Evolutionary conservation across 1,140 invertebrate species (phyloP), one percentile per base, ranked within the genome.

Genomic region (Drosophila parvula): DNA sequence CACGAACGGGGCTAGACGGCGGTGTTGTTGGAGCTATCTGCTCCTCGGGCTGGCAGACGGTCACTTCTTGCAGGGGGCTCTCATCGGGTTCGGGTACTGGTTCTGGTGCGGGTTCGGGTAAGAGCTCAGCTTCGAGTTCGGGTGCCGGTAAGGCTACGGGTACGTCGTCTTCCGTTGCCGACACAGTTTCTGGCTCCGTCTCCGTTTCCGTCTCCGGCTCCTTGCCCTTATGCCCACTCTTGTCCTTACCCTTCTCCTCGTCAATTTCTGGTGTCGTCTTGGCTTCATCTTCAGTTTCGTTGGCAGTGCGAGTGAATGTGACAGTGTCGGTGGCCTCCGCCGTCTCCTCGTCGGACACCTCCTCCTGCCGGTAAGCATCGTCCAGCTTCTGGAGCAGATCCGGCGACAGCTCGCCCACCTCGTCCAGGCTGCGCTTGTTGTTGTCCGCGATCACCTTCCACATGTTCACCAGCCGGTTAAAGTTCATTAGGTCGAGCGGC

Each of bases 391-490:
- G 80, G 14, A 88, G 67, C 71, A 88, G 64, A 40, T 88, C 83
- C 38, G 84, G 84, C 34, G 84, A 71, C 48, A 90, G 16, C 43
- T 89, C 84, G 8, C 68, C 69, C 45, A 79, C 59, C 45, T 89
- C 82, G 27, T 89, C 85, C 18, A 84, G 80, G 8, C 62, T 61
- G 18, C 81, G 79, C 64, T 90, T 90, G 56, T 86, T 86, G 30
- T 82, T 90, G 47, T 91, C 89, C 28, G 84, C 77, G n/a, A 91
- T 91, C 30, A 91, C 60, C 44, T 91, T 91, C 89, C 83, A 91
- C 89, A 91, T 91, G 68, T 73, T 91, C 8, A 91, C 74, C 60
- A 91, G 51, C 28, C 74, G 55, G 41, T 69, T 84, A 43, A 89
- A 89, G 48, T 84, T 88, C 74, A 71, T 90, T 59, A 76, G 51